phyloP scores from a whole-genome alignment of 1,140 invertebrate species.

The Yoshiicerus persimilis region DNA sequence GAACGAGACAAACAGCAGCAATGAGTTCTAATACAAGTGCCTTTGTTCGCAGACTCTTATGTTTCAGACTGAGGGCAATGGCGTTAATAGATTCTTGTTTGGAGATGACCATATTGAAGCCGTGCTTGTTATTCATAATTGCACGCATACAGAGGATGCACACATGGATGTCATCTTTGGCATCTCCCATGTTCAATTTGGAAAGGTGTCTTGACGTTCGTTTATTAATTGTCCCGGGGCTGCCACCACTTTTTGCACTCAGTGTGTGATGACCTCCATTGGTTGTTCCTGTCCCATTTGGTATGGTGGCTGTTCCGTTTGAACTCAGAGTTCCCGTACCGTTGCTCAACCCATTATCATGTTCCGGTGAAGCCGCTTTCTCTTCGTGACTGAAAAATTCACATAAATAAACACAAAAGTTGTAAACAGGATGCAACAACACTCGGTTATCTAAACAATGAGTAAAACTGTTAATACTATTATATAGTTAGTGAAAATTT shows the following conservation, averaged over 20 bases:
- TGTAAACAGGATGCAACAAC: background rate
- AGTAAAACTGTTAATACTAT: background rate
- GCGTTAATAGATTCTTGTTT: constrained; percentile 97
- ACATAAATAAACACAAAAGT: background rate
- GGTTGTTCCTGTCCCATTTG: constrained; percentile 6
- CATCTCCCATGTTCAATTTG: constrained; percentile 93
- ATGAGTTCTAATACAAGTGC: constrained; percentile 93
- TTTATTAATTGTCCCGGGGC: constrained; percentile 53
- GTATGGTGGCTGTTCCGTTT: background rate
- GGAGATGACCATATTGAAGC: constrained; percentile 98
- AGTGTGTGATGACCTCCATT: constrained; percentile 27
- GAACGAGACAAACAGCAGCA: constrained; percentile 93
- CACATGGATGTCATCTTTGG: constrained; percentile 97
- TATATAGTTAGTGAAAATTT: background rate
- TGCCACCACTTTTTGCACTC: background rate
- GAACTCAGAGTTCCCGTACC: background rate
- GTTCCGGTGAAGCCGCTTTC: constrained; percentile 12
- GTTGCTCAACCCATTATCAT: background rate
- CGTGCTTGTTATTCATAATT: constrained; percentile 99
- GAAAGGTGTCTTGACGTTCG: constrained; percentile 61
- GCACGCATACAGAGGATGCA: constrained; percentile 98
- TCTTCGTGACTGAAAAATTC: constrained; percentile 28
- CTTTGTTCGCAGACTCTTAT: constrained; percentile 94
- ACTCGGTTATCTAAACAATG: background rate
- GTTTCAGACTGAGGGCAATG: constrained; percentile 94